Percentiles rank a stretch among this genome's conserved stretches.
Conservation (phyloP, 1,140 invertebrate genomes). For the Mactra quadrangularis region DNA sequence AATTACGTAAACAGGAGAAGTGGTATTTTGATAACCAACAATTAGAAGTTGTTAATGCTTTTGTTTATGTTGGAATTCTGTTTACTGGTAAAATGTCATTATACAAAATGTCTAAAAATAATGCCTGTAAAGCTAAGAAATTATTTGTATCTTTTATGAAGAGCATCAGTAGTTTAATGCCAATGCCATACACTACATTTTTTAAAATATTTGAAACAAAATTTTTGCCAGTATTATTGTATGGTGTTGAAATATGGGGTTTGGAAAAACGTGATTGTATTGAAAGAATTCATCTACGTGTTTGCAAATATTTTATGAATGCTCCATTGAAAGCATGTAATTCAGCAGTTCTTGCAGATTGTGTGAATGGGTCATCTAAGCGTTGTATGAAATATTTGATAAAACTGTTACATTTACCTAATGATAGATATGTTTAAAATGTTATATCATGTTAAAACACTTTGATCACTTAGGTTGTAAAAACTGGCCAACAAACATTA, state of each 20-base stretch:
- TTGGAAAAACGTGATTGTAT: neutral
- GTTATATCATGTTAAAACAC: too few species aligned
- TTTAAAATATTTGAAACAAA: conserved; percentile 5
- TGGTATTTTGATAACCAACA: conserved; percentile 5
- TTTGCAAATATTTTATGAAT: conserved; percentile 5
- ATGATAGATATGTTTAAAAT: too few species aligned
- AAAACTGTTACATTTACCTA: too few species aligned
- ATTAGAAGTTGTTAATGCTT: conserved; percentile 4
- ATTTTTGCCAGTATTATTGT: neutral
- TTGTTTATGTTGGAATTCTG: conserved; percentile 17
- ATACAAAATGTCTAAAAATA: conserved; percentile 16
- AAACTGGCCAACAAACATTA: too few species aligned
- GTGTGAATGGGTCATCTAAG: too few species aligned
- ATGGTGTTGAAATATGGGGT: conserved; percentile 11
- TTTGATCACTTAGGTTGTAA: too few species aligned
- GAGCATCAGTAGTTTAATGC: neutral
- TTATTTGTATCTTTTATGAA: conserved; percentile 2
- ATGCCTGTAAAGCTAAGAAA: neutral
- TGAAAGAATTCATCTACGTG: conserved; percentile 10
- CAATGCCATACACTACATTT: neutral
- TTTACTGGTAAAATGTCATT: conserved; percentile 6
- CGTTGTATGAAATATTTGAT: too few species aligned
- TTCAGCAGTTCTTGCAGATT: neutral
- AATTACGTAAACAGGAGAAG: conserved; percentile 4
- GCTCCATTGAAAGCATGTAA: conserved; percentile 14